A percentile compares a stretch with the other conserved stretches of the same genome.
These are phyloP conservation scores for Cerastis rubricosa DNA, from an alignment of 2,888 invertebrate genomes.

Conservation along the genomic window DNA sequence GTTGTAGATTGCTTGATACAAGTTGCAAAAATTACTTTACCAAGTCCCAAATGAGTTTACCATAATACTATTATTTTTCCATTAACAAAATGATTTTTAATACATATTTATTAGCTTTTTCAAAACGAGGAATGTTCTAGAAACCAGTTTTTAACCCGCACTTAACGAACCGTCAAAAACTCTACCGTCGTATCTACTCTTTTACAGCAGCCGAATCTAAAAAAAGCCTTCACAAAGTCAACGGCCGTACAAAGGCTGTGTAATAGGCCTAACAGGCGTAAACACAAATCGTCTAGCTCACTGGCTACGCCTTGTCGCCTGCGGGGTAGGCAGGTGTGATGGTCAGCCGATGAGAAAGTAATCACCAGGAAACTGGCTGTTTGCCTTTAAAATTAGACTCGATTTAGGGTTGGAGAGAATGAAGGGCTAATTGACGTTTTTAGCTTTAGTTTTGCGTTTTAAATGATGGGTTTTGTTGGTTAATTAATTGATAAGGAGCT, in stretches of 20 bases:
- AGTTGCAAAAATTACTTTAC: not conserved
- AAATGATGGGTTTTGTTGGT: not conserved
- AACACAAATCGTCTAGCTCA: conserved; percentile 74
- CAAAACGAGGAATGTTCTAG: not conserved
- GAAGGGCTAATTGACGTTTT: not conserved
- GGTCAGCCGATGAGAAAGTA: conserved; percentile 70
- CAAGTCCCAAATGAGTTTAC: not conserved
- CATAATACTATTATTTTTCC: not conserved
- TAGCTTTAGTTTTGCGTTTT: not conserved
- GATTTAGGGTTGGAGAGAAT: conserved; percentile 5
- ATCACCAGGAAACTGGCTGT: conserved; percentile 68
- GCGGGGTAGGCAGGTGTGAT: conserved; percentile 65
- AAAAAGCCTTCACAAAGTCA: conserved; percentile 70
- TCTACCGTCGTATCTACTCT: conserved; percentile 6
- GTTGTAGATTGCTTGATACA: not conserved
- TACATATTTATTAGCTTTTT: not conserved
- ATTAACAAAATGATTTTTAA: not conserved
- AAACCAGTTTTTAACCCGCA: too few species aligned
- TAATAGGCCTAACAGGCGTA: conserved; percentile 79
- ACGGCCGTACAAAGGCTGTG: conserved; percentile 70
- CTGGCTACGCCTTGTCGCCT: conserved; percentile 64
- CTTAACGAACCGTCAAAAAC: conserved; percentile 8
- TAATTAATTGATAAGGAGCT: not conserved
- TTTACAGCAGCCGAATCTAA: conserved; percentile 52
- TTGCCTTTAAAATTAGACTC: conserved; percentile 61